phyloP scores from a whole-genome alignment of 1,140 invertebrate species.

The Hyles vespertilio region DNA sequence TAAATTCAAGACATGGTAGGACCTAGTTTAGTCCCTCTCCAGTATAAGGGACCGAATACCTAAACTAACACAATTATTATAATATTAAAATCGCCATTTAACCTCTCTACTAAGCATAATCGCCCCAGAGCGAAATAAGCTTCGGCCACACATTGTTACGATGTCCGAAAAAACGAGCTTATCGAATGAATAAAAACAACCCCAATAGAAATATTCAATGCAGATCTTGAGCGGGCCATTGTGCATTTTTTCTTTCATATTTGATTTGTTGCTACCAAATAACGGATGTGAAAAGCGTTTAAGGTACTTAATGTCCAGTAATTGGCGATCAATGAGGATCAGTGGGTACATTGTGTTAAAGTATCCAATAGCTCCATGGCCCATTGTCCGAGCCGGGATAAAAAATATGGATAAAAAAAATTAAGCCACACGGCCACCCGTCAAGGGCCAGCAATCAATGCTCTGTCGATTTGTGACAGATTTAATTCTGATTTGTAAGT shows the following conservation, averaged over 20 bases:
- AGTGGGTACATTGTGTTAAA: conserved; percentile 73
- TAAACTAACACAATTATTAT: not conserved
- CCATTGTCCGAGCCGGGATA: conserved; percentile 54
- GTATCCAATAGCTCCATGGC: conserved; percentile 46
- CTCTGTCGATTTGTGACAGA: conserved; percentile 54
- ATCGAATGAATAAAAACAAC: conserved; percentile 57
- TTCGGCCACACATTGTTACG: conserved; percentile 49
- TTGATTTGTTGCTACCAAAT: conserved; percentile 74
- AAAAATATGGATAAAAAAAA: conserved; percentile 48
- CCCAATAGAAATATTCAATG: conserved; percentile 48
- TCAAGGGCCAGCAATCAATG: conserved; percentile 48
- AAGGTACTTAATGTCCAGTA: conserved; percentile 75
- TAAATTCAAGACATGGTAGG: too few relatives aligned
- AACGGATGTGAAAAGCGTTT: conserved; percentile 67
- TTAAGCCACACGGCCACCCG: conserved; percentile 38
- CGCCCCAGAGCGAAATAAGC: conserved; percentile 25
- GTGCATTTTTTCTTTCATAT: conserved; percentile 59
- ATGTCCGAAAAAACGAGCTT: conserved; percentile 53
- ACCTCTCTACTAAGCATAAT: conserved; percentile 7
- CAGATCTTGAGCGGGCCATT: conserved; percentile 62
- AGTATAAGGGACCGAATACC: too few relatives aligned
- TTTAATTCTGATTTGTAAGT: conserved; percentile 20
- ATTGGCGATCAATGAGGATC: conserved; percentile 75
- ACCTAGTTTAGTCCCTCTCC: too few relatives aligned
- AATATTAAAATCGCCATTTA: not conserved